Base-by-base conservation (phyloP, 2,888 invertebrate genomes). In the Lomographa bimaculata region DNA sequence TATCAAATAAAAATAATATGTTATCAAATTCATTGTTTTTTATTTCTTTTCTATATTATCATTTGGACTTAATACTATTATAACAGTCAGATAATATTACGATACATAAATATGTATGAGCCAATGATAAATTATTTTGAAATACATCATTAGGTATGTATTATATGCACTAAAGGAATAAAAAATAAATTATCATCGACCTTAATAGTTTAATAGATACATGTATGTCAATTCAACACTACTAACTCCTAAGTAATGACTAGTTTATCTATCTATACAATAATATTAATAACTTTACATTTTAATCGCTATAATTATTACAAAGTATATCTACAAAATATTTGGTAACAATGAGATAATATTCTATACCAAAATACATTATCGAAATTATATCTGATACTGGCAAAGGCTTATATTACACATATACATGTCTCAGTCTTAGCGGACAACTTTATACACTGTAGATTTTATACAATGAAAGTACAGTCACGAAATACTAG, bases 331-430 rank as follows among this genome's bases (percentile, higher is more conserved):
- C 69, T 83, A 89, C 81, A 83, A 81, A 76, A 84, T 83, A 87
- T 89, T 89, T 89, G 89, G 89, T 89, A 89, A 89, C 89, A 86
- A 73, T 84, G 87, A 84, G 84, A 87, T 79, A 78, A 71, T 79
- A 83, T 75, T 77, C 73, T 79, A 80, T 86, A 84, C 71, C 79
- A 86, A 85, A 84, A 86, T 85, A 85, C 74, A 46, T 77, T 69
- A 71, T 70, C 68, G 67, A 71, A 65, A 55, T 57, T 55, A 67
- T 64, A 75, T 60, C 65, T 72, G 73, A 80, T 85, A 84, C 84
- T 84, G 83, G 81, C 83, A 69, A 75, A 70, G 62, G 64, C 67
- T 64, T 55, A 64, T 62, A 64, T 63, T 69, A 63, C 57, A 62
- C 23, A 37, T 66, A 74, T 71, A 77, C 69, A 67, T 69, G 60